These are phyloP conservation scores for Leguminivora glycinivorella DNA, from an alignment of 1,140 invertebrate genomes.

Conservation along the genomic window DNA sequence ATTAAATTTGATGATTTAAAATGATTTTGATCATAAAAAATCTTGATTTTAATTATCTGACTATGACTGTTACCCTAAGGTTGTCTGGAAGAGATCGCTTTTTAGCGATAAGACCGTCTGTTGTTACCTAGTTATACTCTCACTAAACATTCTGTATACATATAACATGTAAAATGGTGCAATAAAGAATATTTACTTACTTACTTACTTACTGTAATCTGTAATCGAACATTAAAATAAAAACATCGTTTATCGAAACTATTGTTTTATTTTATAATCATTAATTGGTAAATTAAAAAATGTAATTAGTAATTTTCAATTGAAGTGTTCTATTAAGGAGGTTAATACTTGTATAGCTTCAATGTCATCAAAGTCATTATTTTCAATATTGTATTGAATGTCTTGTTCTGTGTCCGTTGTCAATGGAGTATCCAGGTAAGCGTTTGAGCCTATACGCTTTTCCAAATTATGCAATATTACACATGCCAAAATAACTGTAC, in stretches of 20 bases:
- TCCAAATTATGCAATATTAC: neutral
- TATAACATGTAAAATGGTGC: no score
- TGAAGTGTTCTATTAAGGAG: neutral
- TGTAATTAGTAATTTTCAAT: neutral
- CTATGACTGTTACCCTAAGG: no score
- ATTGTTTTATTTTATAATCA: neutral
- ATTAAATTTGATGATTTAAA: no score
- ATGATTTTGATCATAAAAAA: no score
- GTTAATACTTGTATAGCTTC: neutral
- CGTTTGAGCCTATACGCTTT: neutral
- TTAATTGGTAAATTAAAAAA: neutral
- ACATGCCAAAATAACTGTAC: neutral
- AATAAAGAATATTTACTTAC: no score
- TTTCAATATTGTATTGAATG: neutral
- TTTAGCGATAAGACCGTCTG: no score
- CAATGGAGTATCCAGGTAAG: neutral
- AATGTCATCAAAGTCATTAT: neutral
- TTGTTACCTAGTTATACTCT: no score
- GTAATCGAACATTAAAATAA: no score
- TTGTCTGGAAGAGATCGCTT: no score
- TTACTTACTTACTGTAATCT: no score
- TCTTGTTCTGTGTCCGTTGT: neutral
- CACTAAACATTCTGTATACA: no score
- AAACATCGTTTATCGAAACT: neutral
- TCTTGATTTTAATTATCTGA: no score